Conservation (phyloP, 2,888 invertebrate species). For the Alloplasta piceator region DNA sequence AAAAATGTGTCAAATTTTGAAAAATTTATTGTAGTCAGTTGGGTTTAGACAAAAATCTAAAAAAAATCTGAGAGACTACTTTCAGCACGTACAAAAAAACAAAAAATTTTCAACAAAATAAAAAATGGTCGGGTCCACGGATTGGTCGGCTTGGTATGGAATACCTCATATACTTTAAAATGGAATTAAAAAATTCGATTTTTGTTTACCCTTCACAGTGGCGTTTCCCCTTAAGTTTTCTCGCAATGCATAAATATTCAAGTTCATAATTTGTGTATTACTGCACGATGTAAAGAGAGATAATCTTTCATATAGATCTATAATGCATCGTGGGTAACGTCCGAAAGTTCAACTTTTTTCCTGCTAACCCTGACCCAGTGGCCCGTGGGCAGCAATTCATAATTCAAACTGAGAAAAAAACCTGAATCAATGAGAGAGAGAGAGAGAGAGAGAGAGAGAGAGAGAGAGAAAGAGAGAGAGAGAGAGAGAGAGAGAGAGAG, state of each 20-base stretch:
- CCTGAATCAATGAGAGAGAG: not conserved
- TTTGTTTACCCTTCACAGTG: no score
- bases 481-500: slow-evolving; percentile 3
- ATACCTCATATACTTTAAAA: slow-evolving; percentile 3
- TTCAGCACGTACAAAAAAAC: no score
- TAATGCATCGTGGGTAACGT: slow-evolving; percentile 11
- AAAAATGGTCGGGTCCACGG: no score
- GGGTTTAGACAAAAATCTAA: no score
- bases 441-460: not conserved
- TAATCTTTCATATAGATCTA: slow-evolving; percentile 2
- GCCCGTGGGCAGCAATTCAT: not conserved
- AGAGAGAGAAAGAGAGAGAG: slow-evolving; percentile 3
- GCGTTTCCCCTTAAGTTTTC: not conserved
- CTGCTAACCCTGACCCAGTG: slow-evolving; percentile 46
- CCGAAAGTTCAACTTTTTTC: slow-evolving; percentile 28
- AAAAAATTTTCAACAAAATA: no score
- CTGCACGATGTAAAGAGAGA: no score
- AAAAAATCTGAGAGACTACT: no score
- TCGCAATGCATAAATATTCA: not conserved
- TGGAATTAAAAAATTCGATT: not conserved
- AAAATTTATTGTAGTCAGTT: no score
- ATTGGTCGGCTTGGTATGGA: no score
- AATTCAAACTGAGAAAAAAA: slow-evolving; percentile 5
- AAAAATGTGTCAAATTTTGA: no score
- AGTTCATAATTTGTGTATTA: not conserved